Base-by-base conservation (phyloP, 1,140 invertebrate species). In the Sogatella furcifera region DNA sequence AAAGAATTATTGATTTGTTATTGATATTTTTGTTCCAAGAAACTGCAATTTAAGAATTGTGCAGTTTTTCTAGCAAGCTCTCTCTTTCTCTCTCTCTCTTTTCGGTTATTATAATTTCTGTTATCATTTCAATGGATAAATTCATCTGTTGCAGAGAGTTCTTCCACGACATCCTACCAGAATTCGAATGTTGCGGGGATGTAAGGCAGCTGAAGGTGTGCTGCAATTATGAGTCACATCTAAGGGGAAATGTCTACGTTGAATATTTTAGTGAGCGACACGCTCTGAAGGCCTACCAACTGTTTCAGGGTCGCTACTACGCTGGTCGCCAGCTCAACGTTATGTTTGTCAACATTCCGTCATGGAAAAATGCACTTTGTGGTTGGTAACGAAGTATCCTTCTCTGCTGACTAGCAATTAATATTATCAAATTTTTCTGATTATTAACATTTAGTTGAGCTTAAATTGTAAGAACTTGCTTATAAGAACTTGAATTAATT, bases 171-270 rank as follows among this genome's bases (percentile, higher is more conserved):
- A 84, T 92, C 24, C 70, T 92, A 19, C 82, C 84, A 3, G 93
- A 96, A 75, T 80, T 96, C 66, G 80, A 89, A 71, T 84, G 80
- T 64, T 85, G 82, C 73, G 94, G 93, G 15, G 77, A 78, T 67
- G 81, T 96, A 52, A 74, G 79, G 21, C 87, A 92, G 66, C 84
- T 96, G 67, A 86, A 88, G 73, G 86, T 92, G 13, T 93, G 92
- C 70, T 84, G 86, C 68, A 97, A 97, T 71, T 84, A 80, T 60
- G 87, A 93, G 69, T 77, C 83, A 56, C 92, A 97, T 77, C 76
- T 97, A 0, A 76, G 91, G 57, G 93, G 93, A 0, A 95, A 97
- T 76, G 85, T 95, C 49, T 97, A 95, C 69, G 78, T 95, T 44
- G 89, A 95, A 70, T 97, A 86, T 77, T 71, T 73, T 21, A 80